Evolutionary conservation across 2,888 invertebrate species (phyloP), one percentile per base, ranked within the genome.

Genomic region (Cosmopolites sordidus): DNA sequence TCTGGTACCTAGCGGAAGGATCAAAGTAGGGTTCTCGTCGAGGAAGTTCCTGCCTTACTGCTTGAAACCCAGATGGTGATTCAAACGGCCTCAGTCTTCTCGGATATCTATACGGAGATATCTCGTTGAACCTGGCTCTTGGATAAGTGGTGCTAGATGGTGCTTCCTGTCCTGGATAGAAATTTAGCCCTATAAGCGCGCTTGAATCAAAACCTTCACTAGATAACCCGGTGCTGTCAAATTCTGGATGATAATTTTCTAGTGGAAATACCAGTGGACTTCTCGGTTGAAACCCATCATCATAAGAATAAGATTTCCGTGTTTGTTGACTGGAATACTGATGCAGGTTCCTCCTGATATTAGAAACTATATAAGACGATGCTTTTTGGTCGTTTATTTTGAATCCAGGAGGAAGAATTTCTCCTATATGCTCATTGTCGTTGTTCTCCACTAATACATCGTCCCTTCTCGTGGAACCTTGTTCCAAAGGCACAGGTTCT

Each of bases 361-460:
- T 30, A 2, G 50, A 44, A 29, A 59, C 53, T 33, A 50, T 48
- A 40, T 48, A 52, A 8, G 43, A 27, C 2, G 37, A 29, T 5
- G 39, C 22, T 8, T 33, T 40, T 30, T 37, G 17, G 12, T 48
- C 40, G 33, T 63, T 49, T 22, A 56, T 56, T 16, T 65, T 60
- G 51, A 65, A 71, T 58, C 66, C 60, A 2, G 68, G 58, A 5
- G 72, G 72, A 43, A 74, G 58, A 43, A 74, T 74, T 62, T 74
- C 74, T 1, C 74, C 74, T 39, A 74, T 73, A 48, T 74, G 74
- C 57, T 74, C 74, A 42, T 71, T 61, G 38, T 66, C 66, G 16
- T 59, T 61, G 12, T 61, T 61, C 43, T 63, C 60, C 1, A 54
- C 60, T 2, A 65, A 30, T 16, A 47, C 50, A 37, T 64, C 63